phyloP scores from a whole-genome alignment of 2,113 vertebrate species.

The Calyptomena viridis region DNA sequence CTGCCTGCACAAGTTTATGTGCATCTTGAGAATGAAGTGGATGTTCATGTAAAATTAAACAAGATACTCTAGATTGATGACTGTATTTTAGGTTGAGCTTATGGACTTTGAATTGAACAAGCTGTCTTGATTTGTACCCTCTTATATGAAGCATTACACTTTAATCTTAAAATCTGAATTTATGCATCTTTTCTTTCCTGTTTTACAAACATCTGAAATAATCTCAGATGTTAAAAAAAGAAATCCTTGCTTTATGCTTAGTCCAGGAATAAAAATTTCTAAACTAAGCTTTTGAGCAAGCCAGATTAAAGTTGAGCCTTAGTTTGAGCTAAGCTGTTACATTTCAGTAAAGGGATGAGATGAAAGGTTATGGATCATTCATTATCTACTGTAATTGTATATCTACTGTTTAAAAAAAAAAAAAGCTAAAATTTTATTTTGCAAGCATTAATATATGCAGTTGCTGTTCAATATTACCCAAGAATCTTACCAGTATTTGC shows the following conservation, averaged over 20 bases:
- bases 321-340: not conserved
- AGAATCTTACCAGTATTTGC: not conserved
- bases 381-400: not conserved
- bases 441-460: not conserved
- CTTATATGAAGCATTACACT: not conserved
- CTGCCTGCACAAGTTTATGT: not conserved
- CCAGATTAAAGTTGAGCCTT: not conserved
- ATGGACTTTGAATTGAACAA: not conserved
- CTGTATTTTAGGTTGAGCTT: not conserved
- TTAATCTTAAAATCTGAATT: not conserved
- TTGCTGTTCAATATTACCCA: not conserved
- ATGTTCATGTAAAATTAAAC: not conserved
- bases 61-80: not conserved
- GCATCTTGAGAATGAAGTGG: not conserved
- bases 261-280: not conserved
- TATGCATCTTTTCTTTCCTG: not conserved
- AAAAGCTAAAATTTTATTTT: not conserved
- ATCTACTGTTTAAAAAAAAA: not conserved
- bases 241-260: not conserved
- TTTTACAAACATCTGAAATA: slow-evolving; percentile 17
- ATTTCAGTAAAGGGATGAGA: not conserved
- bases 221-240: not conserved
- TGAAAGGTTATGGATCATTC: not conserved
- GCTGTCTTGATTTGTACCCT: slow-evolving; percentile 5
- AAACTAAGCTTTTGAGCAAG: not conserved